phyloP scores from a whole-genome alignment of 1,140 invertebrate genomes.

The Meteorus sp. region DNA sequence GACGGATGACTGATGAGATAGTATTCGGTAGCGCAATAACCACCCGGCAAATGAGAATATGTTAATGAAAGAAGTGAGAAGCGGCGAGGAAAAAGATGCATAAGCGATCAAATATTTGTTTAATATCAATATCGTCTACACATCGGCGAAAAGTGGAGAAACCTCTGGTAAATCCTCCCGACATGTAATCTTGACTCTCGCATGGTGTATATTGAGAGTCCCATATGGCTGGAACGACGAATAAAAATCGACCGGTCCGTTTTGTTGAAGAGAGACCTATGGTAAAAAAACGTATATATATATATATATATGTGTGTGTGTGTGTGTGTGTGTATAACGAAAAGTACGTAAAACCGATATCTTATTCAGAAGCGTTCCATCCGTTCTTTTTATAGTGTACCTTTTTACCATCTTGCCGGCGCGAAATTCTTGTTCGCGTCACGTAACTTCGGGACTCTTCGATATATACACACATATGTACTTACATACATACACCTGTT shows the following conservation, averaged over 20 bases:
- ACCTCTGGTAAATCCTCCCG: neutral
- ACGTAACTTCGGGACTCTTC: slow-evolving; percentile 46
- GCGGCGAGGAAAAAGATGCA: neutral
- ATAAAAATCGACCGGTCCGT: slow-evolving; percentile 11
- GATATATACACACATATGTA: slow-evolving; percentile 18
- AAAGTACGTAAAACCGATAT: slow-evolving; percentile 53
- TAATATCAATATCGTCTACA: no score
- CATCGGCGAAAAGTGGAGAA: slow-evolving; percentile 4
- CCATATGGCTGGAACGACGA: slow-evolving; percentile 12
- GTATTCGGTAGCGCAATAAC: no score
- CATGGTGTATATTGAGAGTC: slow-evolving; percentile 6
- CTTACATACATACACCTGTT: no score
- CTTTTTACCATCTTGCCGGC: slow-evolving; percentile 31
- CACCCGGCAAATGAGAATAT: no score
- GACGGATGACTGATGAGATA: slow-evolving; percentile 24
- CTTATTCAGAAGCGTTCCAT: slow-evolving; percentile 57
- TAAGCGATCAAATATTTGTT: no score
- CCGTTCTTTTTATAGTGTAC: slow-evolving; percentile 51
- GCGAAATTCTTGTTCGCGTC: slow-evolving; percentile 52
- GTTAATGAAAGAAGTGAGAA: no score
- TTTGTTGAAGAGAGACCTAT: slow-evolving; percentile 12
- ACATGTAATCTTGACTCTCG: slow-evolving; percentile 13
- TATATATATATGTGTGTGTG: no score
- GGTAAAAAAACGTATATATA: slow-evolving; percentile 30
- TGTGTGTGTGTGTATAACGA: no score